Conservation (phyloP, 2,113 vertebrate species). For the Semnornis frantzii region DNA sequence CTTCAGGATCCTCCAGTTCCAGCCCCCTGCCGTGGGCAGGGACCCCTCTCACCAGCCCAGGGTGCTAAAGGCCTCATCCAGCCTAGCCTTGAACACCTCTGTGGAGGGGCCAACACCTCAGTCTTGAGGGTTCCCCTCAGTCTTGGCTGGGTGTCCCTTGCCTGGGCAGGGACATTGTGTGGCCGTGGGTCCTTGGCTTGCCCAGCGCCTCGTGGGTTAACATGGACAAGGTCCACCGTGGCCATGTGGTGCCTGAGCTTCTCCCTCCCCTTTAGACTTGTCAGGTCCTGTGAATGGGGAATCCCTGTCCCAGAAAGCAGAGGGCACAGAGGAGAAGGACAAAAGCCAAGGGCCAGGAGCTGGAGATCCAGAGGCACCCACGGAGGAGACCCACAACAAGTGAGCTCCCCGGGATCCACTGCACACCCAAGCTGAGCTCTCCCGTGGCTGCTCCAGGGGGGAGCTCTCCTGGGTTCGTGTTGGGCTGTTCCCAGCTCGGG, state of each 20-base stretch:
- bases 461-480: fast-evolving
- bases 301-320: conserved; percentile 77
- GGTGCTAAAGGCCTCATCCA: no score
- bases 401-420: neutral
- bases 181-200: fast-evolving
- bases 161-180: neutral
- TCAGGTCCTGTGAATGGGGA: conserved; percentile 87
- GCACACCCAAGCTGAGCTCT: neutral
- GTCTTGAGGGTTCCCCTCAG: fast-evolving
- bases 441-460: fast-evolving
- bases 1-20: no score
- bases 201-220: fast-evolving
- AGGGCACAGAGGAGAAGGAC: conserved; percentile 68
- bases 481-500: neutral
- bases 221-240: fast-evolving
- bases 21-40: no score
- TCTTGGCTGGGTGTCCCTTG: fast-evolving
- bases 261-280: conserved; percentile 65
- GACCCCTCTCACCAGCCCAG: no score
- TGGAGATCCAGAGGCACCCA: neutral
- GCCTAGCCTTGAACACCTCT: no score
- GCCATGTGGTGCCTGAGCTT: neutral
- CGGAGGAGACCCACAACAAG: conserved; percentile 68
- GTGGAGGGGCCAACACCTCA: no score
- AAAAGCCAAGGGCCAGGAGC: conserved; percentile 55